Evolutionary conservation across 2,888 invertebrate species (phyloP), one percentile per base, ranked within the genome.

Genomic region (Pachliopta kotzebuea): DNA sequence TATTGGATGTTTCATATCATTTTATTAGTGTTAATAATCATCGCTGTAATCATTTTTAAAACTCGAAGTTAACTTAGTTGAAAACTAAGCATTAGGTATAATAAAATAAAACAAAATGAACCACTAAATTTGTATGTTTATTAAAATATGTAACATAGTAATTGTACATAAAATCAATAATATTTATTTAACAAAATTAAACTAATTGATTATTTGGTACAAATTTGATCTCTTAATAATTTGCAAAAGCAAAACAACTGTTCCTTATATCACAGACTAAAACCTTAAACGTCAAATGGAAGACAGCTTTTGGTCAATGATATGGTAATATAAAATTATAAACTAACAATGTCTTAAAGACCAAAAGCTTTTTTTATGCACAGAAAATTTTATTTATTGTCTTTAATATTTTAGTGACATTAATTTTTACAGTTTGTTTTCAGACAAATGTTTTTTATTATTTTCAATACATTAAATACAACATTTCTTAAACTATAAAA

Each of bases 1-100:
- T 86, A 79, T 59, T 92, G 91, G 91, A 72, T 85, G 24, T 89
- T 80, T 61, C 91, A 91, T 66, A 66, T 81, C 1, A 63, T 90
- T 29, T 67, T 91, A 37, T 56, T 84, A 0, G 66, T 75, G 8
- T 67, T 86, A 42, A 79, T 84, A 54, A 58, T 82, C 18, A 76
- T 76, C 3, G 80, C 81, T 7, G 69, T 85, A 6, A 70, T 73
- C 18, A 67, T 81, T 53, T 70, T 77, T 67, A 85, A 79, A 73
- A 70, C 66, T 54, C 76, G 73, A 65, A 66, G 67, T 52, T 45
- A 45, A 45, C 18, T 18, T n/a, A 4, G 4, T n/a, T 18, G 18
- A n/a, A n/a, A n/a, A 1, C n/a, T 7, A 45, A 17, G 6, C 23
- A 53, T 18, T 53, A 9, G 31, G 37, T 37, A 37, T 14, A 56